phyloP scores from a whole-genome alignment of 1,140 invertebrate genomes.

The Psix sp. region DNA sequence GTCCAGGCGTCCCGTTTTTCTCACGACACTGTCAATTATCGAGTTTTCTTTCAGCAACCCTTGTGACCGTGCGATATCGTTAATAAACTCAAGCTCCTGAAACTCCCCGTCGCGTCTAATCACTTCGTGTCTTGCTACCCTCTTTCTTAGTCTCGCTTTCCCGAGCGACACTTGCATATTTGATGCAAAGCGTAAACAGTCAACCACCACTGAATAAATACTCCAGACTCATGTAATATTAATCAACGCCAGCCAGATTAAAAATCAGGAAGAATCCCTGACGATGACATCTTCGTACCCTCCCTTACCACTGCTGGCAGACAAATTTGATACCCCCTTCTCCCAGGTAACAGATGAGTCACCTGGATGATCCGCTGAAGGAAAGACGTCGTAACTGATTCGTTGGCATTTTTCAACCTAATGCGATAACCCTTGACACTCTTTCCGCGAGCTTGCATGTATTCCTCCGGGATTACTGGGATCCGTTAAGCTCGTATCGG shows the following conservation, averaged over 20 bases:
- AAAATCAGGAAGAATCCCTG: slow-evolving; percentile 63
- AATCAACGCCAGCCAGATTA: slow-evolving; percentile 64
- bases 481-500: slow-evolving; percentile 59
- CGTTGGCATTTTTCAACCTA: slow-evolving; percentile 66
- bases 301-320: too few species aligned
- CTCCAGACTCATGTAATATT: slow-evolving; percentile 72
- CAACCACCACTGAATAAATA: slow-evolving; percentile 70
- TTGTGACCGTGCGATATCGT: slow-evolving; percentile 72
- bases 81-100: slow-evolving; percentile 73
- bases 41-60: slow-evolving; percentile 68
- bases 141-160: slow-evolving; percentile 31
- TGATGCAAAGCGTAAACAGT: slow-evolving; percentile 72
- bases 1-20: slow-evolving; percentile 58
- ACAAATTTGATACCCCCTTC: too few species aligned
- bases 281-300: too few species aligned
- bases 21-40: slow-evolving; percentile 70
- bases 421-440: slow-evolving; percentile 59
- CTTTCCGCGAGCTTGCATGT: slow-evolving; percentile 50
- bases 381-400: slow-evolving; percentile 57
- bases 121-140: slow-evolving; percentile 65
- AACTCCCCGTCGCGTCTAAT: slow-evolving; percentile 73
- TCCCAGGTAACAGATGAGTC: too few species aligned
- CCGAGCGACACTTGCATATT: slow-evolving; percentile 74
- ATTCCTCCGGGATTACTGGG: slow-evolving; percentile 54
- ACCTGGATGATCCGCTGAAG: too few species aligned